Base-by-base conservation (phyloP, 2,113 vertebrate species). In the Pagrus major region DNA sequence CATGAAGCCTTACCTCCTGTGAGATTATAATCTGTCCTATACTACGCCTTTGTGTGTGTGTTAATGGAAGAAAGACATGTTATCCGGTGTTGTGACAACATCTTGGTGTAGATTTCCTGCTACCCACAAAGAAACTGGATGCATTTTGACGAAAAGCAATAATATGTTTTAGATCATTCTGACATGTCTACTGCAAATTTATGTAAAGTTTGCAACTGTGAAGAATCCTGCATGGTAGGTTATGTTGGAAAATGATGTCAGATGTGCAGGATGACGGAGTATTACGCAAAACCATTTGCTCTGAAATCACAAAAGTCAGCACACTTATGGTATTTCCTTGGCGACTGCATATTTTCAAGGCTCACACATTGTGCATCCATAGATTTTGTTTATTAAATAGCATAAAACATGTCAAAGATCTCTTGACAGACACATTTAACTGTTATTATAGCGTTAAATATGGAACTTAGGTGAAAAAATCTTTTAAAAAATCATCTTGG, bases 21-120 rank as follows among this genome's bases (percentile, higher is more conserved):
- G 15, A 83, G 76, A 90, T 85, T 67, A 16, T 76, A 82, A 88
- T 88, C 87, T 66, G 42, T 12, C 55, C 1, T 14, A 52, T 42
- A 47, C 16, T 9, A 29, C 1, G 5, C 33, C 46, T 51, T 63
- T 15, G 54, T 18, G 35, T 64, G 68, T 46, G 55, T 31, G 21
- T 52, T 51, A 5, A 8, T 47, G 4, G 33, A 47, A 23, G 33
- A 41, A 35, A 41, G 35, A 16, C 35, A n/a, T 74, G 33, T 63
- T 49, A 70, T 60, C 9, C 68, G 52, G 1, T 73, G 70, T 41
- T 77, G 51, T 63, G n/a, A 69, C 49, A 71, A 72, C 60, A 64
- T 31, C 25, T 2, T 25, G 5, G 47, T 10, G 49, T 16, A 31
- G 41, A 56, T 83, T 75, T 83, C 37, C 31, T 65, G 25, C 39